Conservation (phyloP, 2,113 vertebrate genomes). For the Octodon degus region DNA sequence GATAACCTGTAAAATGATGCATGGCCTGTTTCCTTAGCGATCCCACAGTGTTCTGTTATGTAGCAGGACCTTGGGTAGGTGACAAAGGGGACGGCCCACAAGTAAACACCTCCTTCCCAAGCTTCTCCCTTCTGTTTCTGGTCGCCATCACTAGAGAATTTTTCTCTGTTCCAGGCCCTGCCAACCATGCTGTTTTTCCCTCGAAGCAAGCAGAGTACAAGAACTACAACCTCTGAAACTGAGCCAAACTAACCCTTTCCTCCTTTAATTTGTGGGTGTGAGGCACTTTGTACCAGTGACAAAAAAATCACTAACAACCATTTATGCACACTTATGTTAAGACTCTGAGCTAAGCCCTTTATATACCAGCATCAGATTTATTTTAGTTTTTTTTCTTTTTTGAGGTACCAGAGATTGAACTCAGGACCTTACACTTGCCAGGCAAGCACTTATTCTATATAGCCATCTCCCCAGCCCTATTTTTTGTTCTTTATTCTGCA, state of each 20-base stretch:
- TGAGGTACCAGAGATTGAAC: no score
- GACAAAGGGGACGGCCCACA: neutral
- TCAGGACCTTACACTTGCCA: no score
- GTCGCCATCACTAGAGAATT: neutral
- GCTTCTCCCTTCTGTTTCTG: neutral
- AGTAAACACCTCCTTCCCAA: neutral
- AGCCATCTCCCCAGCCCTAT: neutral
- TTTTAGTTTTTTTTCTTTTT: no score
- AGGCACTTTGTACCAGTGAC: neutral
- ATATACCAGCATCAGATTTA: neutral
- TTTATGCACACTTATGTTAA: neutral
- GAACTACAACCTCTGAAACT: neutral
- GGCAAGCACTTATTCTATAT: no score
- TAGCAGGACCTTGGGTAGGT: neutral
- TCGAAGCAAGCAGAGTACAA: neutral
- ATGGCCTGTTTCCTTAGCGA: neutral
- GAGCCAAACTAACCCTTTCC: neutral
- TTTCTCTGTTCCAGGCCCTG: neutral
- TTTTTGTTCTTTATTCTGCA: slow-evolving; percentile 4
- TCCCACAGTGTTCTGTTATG: neutral
- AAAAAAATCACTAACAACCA: neutral
- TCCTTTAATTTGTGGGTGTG: neutral
- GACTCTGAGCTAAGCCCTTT: neutral
- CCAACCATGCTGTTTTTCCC: neutral
- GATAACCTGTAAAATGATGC: neutral